Percentiles rank a stretch among this genome's conserved stretches.
These are phyloP conservation scores for Mungos mungo DNA, from an alignment of 2,113 vertebrate genomes.

Conservation along the genomic window DNA sequence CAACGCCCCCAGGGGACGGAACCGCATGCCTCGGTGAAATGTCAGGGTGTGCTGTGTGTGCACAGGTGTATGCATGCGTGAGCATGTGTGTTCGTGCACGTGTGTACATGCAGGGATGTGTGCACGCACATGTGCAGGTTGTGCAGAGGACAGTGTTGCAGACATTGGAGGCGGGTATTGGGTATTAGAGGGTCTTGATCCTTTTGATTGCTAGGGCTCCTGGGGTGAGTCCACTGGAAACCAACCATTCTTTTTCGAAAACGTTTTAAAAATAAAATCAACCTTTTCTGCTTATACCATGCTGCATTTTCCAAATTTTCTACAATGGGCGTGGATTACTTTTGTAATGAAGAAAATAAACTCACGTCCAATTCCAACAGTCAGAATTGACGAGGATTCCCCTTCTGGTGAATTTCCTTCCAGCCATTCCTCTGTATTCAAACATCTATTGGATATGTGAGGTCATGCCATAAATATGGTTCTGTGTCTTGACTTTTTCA, in stretches of 20 bases:
- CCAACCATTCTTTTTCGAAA: not conserved
- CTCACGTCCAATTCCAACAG: not conserved
- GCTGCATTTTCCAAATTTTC: constrained; percentile 20
- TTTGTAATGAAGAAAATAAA: constrained; percentile 35
- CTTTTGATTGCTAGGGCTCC: not conserved
- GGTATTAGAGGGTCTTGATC: not conserved
- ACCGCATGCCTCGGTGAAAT: rapidly evolving
- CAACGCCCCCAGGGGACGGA: not conserved
- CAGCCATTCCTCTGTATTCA: not conserved
- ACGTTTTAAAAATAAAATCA: constrained; percentile 8
- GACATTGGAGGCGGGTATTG: not conserved
- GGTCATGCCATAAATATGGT: not conserved
- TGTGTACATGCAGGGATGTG: rapidly evolving
- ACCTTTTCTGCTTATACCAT: not conserved
- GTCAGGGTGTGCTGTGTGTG: not conserved
- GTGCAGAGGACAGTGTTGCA: not conserved
- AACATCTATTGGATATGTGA: constrained; percentile 33
- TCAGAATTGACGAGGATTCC: not conserved
- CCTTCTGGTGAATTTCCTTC: constrained; percentile 25
- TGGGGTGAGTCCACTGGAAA: not conserved
- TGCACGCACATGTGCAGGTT: not conserved
- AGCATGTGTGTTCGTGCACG: rapidly evolving
- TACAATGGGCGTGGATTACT: not conserved
- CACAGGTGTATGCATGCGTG: rapidly evolving
- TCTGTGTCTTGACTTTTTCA: constrained; percentile 13